Conservation (phyloP, 2,888 invertebrate genomes). For the Cecidostiba fungosa region DNA sequence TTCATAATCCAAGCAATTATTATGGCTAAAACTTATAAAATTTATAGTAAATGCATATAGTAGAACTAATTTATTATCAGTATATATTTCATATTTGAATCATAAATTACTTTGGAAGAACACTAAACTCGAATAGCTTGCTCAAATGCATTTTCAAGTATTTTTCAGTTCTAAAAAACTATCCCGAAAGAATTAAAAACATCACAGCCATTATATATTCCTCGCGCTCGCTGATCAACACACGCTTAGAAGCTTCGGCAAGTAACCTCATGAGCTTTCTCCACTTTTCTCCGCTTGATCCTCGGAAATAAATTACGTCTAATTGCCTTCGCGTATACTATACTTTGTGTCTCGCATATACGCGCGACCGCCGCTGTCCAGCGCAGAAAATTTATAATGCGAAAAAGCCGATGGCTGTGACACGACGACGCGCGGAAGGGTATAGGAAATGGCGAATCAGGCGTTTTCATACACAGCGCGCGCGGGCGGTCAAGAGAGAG, state of each 20-base stretch:
- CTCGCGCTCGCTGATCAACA: constrained; percentile 20
- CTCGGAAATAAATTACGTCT: constrained; percentile 20
- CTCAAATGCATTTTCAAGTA: too few species aligned
- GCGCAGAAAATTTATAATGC: constrained; percentile 75
- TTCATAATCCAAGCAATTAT: too few species aligned
- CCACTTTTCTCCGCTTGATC: background rate
- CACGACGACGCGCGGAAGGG: constrained; percentile 54
- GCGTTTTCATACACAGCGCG: constrained; percentile 19
- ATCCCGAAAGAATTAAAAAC: too few species aligned
- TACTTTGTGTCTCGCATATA: constrained; percentile 54
- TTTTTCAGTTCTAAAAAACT: too few species aligned
- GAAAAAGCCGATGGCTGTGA: constrained; percentile 66
- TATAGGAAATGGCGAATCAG: background rate
- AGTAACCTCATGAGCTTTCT: background rate
- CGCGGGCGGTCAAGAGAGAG: background rate
- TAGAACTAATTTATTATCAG: too few species aligned
- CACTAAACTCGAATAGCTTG: too few species aligned
- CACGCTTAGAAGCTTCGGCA: constrained; percentile 13
- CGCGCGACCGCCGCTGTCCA: constrained; percentile 69
- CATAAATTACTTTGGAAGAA: too few species aligned
- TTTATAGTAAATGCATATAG: too few species aligned
- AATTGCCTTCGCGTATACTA: constrained; percentile 33
- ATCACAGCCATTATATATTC: too few species aligned
- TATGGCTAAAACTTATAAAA: too few species aligned
- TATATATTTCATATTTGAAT: too few species aligned